These are phyloP conservation scores for Tauraco hartlaubi DNA, from an alignment of 2,797 vertebrate species.

Conservation along the genomic window DNA sequence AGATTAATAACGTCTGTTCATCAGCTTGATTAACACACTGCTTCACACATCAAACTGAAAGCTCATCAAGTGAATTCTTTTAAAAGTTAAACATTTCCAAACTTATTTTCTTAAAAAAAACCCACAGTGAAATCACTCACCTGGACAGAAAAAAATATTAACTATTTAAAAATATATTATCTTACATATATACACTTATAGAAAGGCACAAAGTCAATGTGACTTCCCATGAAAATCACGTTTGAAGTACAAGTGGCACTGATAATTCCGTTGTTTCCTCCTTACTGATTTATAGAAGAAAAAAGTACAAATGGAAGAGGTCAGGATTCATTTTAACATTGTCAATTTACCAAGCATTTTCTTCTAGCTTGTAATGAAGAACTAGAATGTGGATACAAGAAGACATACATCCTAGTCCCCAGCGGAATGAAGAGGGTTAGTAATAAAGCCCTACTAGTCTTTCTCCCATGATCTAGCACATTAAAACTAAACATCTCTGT, in stretches of 20 bases:
- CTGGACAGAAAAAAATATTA: background rate
- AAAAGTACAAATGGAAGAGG: background rate
- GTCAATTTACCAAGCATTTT: background rate
- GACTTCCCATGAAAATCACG: background rate
- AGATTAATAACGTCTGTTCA: background rate
- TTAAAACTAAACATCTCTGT: background rate
- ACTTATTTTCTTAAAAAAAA: background rate
- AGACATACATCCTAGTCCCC: background rate
- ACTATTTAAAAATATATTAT: background rate
- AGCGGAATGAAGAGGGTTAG: background rate
- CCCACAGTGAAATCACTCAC: background rate
- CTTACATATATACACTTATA: background rate
- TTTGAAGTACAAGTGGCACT: background rate
- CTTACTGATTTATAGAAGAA: background rate
- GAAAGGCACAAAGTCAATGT: background rate
- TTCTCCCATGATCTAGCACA: background rate
- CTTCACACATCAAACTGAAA: background rate
- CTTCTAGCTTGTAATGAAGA: background rate
- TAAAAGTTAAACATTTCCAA: background rate
- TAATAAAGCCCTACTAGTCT: background rate
- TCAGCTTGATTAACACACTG: background rate
- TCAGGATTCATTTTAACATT: background rate
- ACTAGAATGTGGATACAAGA: background rate
- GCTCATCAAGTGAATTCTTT: background rate
- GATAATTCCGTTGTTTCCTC: background rate